Evolutionary conservation across 2,797 vertebrate species (phyloP).

Genomic region (Characodon lateralis): DNA sequence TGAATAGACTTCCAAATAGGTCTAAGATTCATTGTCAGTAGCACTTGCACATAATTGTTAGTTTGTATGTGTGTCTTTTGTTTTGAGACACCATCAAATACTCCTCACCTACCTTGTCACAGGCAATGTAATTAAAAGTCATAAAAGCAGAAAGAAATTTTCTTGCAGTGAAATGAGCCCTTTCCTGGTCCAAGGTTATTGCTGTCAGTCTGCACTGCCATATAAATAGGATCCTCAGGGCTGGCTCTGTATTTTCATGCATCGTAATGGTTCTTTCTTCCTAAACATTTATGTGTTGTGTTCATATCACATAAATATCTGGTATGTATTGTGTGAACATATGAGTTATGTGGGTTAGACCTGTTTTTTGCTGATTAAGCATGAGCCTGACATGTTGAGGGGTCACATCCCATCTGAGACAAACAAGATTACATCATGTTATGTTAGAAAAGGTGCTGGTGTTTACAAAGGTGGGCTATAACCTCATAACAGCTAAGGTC

Average conservation of each 20-base stretch:
- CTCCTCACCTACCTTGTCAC: neutral
- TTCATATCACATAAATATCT: neutral
- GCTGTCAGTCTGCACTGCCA: conserved; percentile 7
- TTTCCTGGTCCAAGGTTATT: conserved; percentile 30
- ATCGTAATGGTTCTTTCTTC: neutral
- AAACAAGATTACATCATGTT: conserved; percentile 46
- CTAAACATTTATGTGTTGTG: neutral
- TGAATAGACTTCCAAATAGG: neutral
- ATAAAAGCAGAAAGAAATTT: conserved; percentile 8
- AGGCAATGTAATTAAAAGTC: neutral
- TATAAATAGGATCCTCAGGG: neutral
- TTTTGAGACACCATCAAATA: neutral
- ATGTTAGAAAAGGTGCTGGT: conserved; percentile 13
- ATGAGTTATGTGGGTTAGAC: conserved; percentile 7
- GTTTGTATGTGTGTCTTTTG: neutral
- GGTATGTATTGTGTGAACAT: neutral
- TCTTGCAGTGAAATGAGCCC: conserved; percentile 18
- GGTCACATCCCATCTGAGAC: conserved; percentile 51
- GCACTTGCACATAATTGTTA: neutral
- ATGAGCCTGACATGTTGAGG: conserved; percentile 26
- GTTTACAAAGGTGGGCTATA: conserved; percentile 28
- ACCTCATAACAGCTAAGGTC: conserved; percentile 37
- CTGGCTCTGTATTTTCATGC: neutral
- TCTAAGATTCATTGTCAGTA: neutral
- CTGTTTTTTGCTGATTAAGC: conserved; percentile 25